Conservation (phyloP, 2,113 vertebrate species). For the Lipophrys pholis region DNA sequence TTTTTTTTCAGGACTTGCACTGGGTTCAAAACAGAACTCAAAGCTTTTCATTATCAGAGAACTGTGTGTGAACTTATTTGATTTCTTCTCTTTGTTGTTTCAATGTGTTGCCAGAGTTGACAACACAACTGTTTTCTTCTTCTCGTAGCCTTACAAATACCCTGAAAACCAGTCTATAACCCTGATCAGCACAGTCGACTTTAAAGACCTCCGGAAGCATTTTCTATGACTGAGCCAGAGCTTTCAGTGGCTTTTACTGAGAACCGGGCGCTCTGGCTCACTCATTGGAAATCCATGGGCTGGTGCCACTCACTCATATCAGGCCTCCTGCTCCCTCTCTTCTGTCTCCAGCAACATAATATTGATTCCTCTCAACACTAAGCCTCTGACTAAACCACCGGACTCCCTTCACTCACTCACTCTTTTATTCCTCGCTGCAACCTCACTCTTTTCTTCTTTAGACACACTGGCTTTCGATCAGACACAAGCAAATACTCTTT, state of each 20-base stretch:
- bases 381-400: constrained; percentile 38
- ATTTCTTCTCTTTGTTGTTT: background rate
- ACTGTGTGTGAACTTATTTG: background rate
- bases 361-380: constrained; percentile 46
- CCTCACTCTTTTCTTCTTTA: background rate
- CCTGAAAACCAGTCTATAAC: background rate
- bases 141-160: background rate
- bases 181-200: constrained; percentile 8
- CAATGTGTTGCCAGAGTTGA: background rate
- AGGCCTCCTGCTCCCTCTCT: constrained; percentile 25
- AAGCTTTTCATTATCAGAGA: background rate
- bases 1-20: background rate
- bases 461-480: no score
- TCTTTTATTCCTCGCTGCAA: background rate
- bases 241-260: constrained; percentile 16
- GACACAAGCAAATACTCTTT: no score
- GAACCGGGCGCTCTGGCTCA: background rate
- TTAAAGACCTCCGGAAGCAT: background rate
- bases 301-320: constrained; percentile 52
- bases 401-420: constrained; percentile 7
- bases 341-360: constrained; percentile 23
- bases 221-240: background rate
- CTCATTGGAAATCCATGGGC: constrained; percentile 60
- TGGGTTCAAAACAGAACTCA: no score
- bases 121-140: background rate